Conservation (phyloP, 2,113 vertebrate species). For the Catharus fuscescens region DNA sequence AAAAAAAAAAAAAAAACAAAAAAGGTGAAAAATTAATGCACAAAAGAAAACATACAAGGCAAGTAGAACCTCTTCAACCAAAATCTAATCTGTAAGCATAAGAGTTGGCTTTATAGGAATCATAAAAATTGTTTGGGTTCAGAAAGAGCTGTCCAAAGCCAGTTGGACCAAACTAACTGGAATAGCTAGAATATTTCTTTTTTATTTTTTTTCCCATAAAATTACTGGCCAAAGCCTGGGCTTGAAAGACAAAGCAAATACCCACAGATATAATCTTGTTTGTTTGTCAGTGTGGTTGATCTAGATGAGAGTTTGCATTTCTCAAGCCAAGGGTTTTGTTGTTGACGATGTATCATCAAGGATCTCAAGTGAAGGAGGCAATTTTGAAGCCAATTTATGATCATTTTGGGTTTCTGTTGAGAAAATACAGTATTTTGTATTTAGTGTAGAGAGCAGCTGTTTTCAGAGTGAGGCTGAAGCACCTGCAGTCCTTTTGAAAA, state of each 20-base stretch:
- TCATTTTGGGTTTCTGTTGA: neutral
- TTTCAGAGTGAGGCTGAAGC: neutral
- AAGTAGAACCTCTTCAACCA: neutral
- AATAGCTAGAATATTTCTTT: neutral
- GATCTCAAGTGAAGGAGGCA: neutral
- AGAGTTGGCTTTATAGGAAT: neutral
- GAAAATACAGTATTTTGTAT: neutral
- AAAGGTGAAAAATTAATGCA: neutral
- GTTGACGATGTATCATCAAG: neutral
- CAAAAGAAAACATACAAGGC: rapidly evolving
- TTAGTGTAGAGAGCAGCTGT: neutral
- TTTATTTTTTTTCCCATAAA: neutral
- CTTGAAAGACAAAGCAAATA: neutral
- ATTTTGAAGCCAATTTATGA: neutral
- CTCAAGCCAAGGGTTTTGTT: neutral
- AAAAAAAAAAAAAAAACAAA: neutral
- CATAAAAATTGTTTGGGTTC: neutral
- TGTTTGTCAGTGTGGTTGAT: neutral
- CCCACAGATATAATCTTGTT: neutral
- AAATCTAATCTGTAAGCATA: neutral
- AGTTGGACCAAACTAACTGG: neutral
- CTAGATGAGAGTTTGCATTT: neutral
- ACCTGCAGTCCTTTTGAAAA: neutral
- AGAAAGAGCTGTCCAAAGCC: neutral
- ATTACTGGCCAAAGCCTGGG: neutral